Evolutionary conservation across 2,113 vertebrate genomes (phyloP).

Genomic region (Bothrops jararaca): DNA sequence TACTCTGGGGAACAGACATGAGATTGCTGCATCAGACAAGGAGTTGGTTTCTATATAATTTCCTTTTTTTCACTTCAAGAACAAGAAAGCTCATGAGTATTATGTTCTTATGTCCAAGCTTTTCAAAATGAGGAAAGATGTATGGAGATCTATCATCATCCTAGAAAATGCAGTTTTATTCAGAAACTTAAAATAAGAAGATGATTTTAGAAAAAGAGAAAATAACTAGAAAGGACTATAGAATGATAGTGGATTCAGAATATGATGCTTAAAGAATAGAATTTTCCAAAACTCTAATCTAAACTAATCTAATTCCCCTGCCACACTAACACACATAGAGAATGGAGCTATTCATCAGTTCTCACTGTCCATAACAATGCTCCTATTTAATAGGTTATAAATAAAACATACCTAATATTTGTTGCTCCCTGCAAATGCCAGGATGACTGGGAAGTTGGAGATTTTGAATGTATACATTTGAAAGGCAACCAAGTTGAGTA

Average conservation of each 20-base stretch:
- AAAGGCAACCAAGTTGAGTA: background rate
- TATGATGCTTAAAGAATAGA: background rate
- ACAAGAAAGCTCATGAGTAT: slow-evolving; percentile 13
- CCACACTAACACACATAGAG: background rate
- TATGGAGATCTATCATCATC: background rate
- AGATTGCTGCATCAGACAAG: slow-evolving; percentile 20
- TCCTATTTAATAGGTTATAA: background rate
- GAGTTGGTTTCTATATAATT: slow-evolving; percentile 27
- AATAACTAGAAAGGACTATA: background rate
- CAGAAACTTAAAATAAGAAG: background rate
- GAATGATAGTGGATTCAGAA: background rate
- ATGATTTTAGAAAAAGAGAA: background rate
- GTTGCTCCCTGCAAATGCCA: background rate
- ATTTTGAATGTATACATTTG: background rate
- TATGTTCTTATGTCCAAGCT: background rate
- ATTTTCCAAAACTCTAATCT: background rate
- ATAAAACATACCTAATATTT: background rate
- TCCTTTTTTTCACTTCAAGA: slow-evolving; percentile 19
- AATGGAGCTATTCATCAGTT: background rate
- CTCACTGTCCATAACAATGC: background rate
- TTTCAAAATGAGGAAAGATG: background rate
- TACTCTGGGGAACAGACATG: slow-evolving; percentile 36
- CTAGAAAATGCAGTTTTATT: background rate
- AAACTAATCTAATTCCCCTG: background rate
- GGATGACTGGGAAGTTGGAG: background rate